Conservation (phyloP, 1,140 invertebrate genomes). For the Gryon sp. region DNA sequence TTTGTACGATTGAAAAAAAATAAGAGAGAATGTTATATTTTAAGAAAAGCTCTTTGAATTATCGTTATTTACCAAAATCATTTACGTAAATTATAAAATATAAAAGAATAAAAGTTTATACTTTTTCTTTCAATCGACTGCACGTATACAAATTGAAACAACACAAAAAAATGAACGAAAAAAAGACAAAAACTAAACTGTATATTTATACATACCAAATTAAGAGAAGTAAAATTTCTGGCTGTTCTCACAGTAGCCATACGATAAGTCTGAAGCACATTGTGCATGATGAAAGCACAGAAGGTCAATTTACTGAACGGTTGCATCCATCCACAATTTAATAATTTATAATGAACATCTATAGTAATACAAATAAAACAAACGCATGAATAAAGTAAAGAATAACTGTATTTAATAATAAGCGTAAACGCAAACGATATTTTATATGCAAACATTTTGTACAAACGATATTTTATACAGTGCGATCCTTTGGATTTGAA, state of each 20-base stretch:
- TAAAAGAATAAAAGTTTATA: slow-evolving; percentile 23
- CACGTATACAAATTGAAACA: neutral
- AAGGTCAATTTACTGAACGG: slow-evolving; percentile 84
- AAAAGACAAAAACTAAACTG: slow-evolving; percentile 6
- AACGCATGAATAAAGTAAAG: slow-evolving; percentile 17
- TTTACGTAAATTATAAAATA: slow-evolving; percentile 1
- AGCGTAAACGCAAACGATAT: slow-evolving; percentile 40
- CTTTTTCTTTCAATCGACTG: slow-evolving; percentile 10
- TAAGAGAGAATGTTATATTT: slow-evolving; percentile 19
- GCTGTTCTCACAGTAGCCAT: slow-evolving; percentile 55
- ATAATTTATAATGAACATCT: slow-evolving; percentile 68
- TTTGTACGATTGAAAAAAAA: slow-evolving; percentile 15
- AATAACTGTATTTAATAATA: slow-evolving; percentile 34
- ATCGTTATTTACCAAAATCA: slow-evolving; percentile 19
- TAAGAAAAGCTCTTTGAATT: slow-evolving; percentile 13
- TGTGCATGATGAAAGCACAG: slow-evolving; percentile 83
- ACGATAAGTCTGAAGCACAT: slow-evolving; percentile 65
- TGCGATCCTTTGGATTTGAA: slow-evolving; percentile 40
- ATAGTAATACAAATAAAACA: slow-evolving; percentile 26
- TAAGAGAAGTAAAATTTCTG: slow-evolving; percentile 61
- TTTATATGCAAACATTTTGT: slow-evolving; percentile 54
- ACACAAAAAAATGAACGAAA: neutral
- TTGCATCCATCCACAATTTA: slow-evolving; percentile 67
- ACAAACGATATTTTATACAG: slow-evolving; percentile 53
- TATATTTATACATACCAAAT: slow-evolving; percentile 60